Base-by-base conservation (phyloP, 2,113 vertebrate genomes). In the Callospermophilus lateralis region DNA sequence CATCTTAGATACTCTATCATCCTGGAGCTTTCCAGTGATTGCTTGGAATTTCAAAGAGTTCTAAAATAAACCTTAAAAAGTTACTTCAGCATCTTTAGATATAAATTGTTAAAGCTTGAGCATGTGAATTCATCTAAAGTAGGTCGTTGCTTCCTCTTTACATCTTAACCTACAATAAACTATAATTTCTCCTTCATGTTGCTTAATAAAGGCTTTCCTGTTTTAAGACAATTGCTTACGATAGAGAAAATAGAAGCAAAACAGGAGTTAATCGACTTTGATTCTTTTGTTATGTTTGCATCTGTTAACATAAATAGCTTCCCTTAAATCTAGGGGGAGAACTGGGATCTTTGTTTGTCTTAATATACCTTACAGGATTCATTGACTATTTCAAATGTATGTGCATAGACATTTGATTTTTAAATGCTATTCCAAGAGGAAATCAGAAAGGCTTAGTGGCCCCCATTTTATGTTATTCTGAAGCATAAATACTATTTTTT, bases 161-260 rank as follows among this genome's bases (percentile, higher is more conserved):
- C 22, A 45, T 74, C 34, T 94, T 94, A 93, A 89, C 28, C 84
- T 91, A 34, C 30, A 81, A 89, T 78, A 67, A 87, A 89, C 16
- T 89, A 70, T 73, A 88, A 72, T 37, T 78, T 89, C 70, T 94
- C 65, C 32, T 74, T 89, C 55, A 67, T 72, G 22, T 85, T 89
- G 34, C 58, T 79, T 95, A 79, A 87, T 53, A 81, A 94, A 68
- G 67, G 78, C 39, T 77, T 93, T 95, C 30, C 32, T 67, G 32
- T 96, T 72, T 88, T n/a, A 84, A 84, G 73, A 72, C 6, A 76
- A 84, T 53, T 55, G n/a, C 78, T 93, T 68, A 34, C 86, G 10
- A 84, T 78, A 92, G 48, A 95, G 72, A 96, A 93, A 76, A 95
- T 22, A 55, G 61, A 90, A 96, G 17, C 32, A 88, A 96, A 93